These are phyloP conservation scores for Heliconius hewitsoni DNA, from an alignment of 1,140 invertebrate species.

Conservation along the genomic window DNA sequence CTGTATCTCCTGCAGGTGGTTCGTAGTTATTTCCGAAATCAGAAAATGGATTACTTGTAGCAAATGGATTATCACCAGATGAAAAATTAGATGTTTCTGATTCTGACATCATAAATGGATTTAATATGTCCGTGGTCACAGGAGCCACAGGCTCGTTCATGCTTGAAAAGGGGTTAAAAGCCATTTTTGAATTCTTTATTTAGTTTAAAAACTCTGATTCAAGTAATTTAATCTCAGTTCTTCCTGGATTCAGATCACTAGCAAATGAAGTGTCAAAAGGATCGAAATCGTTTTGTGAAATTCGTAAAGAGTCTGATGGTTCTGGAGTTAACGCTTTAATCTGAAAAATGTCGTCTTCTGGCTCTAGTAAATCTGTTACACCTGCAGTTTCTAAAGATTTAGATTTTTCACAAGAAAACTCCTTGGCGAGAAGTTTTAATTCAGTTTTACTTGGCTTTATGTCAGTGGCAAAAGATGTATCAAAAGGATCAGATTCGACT, in stretches of 20 bases:
- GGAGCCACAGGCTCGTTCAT: slow-evolving; percentile 82
- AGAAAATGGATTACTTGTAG: slow-evolving; percentile 83
- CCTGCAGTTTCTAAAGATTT: slow-evolving; percentile 43
- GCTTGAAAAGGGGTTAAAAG: slow-evolving; percentile 90
- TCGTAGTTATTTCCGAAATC: slow-evolving; percentile 82
- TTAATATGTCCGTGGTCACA: slow-evolving; percentile 80
- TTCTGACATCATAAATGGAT: slow-evolving; percentile 88
- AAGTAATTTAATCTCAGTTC: slow-evolving; percentile 88
- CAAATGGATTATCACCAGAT: slow-evolving; percentile 83
- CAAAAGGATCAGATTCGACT: slow-evolving; percentile 88
- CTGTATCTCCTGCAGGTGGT: slow-evolving; percentile 75
- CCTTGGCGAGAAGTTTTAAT: slow-evolving; percentile 87
- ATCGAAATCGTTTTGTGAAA: slow-evolving; percentile 82
- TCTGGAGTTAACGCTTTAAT: slow-evolving; percentile 86
- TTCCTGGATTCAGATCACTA: slow-evolving; percentile 87
- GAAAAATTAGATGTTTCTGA: slow-evolving; percentile 56
- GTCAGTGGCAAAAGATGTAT: slow-evolving; percentile 89
- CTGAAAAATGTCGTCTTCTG: slow-evolving; percentile 84
- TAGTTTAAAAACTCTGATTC: slow-evolving; percentile 86
- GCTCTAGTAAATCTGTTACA: slow-evolving; percentile 79
- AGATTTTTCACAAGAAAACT: slow-evolving; percentile 82
- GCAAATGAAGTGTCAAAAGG: slow-evolving; percentile 92
- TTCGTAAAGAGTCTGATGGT: slow-evolving; percentile 63
- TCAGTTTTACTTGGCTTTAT: slow-evolving; percentile 87
- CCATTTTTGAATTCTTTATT: slow-evolving; percentile 72